Percentiles rank a stretch among this genome's conserved stretches.
These are phyloP conservation scores for Phengaris arion DNA, from an alignment of 2,888 invertebrate species.

Conservation along the genomic window DNA sequence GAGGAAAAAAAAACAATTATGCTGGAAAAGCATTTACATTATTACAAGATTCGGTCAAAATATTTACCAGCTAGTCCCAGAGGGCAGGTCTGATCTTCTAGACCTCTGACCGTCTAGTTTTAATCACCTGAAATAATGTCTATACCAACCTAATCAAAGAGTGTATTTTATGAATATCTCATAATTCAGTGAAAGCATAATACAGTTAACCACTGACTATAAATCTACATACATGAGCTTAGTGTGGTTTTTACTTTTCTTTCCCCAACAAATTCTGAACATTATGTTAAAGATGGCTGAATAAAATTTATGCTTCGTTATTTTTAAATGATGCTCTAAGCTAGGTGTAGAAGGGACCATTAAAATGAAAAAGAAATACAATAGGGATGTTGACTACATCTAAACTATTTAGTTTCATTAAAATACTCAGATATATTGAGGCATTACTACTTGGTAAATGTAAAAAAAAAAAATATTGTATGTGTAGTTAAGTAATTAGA, in stretches of 20 bases:
- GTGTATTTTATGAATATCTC: conserved; percentile 1
- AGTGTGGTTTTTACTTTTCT: neutral
- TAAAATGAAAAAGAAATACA: neutral
- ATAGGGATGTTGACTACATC: no score
- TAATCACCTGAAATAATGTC: conserved; percentile 23
- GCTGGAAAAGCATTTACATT: neutral
- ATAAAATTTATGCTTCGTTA: neutral
- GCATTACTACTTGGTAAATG: no score
- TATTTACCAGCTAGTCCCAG: conserved; percentile 21
- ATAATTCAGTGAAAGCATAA: conserved; percentile 16
- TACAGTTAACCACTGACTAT: neutral
- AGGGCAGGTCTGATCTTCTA: neutral
- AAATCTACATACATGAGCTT: conserved; percentile 6
- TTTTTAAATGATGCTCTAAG: neutral
- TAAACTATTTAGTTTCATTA: no score
- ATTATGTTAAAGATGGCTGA: neutral
- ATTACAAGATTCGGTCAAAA: conserved; percentile 1
- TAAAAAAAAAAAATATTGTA: no score
- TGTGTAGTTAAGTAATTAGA: no score
- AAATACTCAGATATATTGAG: no score
- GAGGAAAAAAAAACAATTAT: conserved; percentile 7
- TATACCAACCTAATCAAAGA: conserved; percentile 16
- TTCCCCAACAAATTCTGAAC: neutral
- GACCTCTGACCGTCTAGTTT: neutral
- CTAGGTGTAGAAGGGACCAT: neutral